Evolutionary conservation across 2,888 invertebrate species (phyloP).

Genomic region (Blera fallax): DNA sequence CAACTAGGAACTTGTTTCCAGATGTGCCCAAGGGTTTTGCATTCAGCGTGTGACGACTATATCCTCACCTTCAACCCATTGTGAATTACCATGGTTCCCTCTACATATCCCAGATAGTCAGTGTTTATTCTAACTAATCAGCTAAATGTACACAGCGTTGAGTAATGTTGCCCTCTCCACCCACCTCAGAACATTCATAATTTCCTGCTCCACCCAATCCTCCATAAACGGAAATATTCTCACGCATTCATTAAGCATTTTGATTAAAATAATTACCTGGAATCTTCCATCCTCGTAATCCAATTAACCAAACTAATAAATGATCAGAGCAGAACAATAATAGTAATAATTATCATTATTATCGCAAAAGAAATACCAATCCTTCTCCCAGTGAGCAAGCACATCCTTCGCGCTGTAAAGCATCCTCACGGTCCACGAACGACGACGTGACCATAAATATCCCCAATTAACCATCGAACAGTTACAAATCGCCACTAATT

Average conservation of each 20-base stretch:
- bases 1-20: no score
- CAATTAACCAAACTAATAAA: conserved; percentile 34
- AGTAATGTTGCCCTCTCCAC: background rate
- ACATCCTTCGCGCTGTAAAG: conserved; percentile 62
- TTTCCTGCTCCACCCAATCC: background rate
- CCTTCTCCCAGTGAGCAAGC: background rate
- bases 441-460: conserved; percentile 69
- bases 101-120: no score
- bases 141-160: no score
- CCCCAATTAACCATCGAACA: conserved; percentile 74
- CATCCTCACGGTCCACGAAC: conserved; percentile 30
- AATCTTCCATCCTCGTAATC: conserved; percentile 23
- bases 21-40: no score
- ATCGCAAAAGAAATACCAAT: conserved; percentile 46
- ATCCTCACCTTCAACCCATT: no score
- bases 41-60: no score
- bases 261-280: conserved; percentile 67
- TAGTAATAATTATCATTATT: conserved; percentile 55
- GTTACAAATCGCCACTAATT: conserved; percentile 79
- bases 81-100: no score
- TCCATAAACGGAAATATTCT: conserved; percentile 18
- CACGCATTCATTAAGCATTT: conserved; percentile 54
- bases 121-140: no score
- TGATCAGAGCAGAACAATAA: conserved; percentile 47
- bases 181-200: background rate